Base-by-base conservation (phyloP, 2,113 vertebrate genomes). In the Hucho hucho region DNA sequence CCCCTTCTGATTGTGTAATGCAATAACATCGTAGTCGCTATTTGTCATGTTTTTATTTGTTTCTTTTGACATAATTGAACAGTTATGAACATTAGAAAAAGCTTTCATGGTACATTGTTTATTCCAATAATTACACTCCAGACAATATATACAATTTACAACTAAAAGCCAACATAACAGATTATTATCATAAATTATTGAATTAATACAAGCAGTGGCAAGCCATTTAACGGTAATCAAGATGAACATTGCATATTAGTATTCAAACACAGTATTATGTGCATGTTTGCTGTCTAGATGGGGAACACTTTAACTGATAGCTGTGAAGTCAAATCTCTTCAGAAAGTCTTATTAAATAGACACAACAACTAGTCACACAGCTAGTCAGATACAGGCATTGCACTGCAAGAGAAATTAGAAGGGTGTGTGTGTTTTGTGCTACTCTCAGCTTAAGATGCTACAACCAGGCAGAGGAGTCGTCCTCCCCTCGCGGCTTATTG, bases 401-500 rank as follows among this genome's bases (percentile, higher is more conserved):
- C 66, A 69, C 80, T 69, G 46, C 63, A 72, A 65, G 67, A 74
- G 71, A 69, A 79, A 76, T 80, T 73, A 43, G 26, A 70, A 64
- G 43, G 32, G 14, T 37, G 68, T 43, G 67, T 49, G 47, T 37
- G 68, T 43, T 64, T 69, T 5, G 63, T 66, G 28, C 63, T 69
- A 37, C 14, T 18, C 1, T 25, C 24, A 58, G n/a, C 18, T 6
- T 4, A 26, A 22, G 25, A 18, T 43, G 64, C 81, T 77, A 87
- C 64, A 94, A 88, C 94, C 96, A 95, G 58, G 86, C 75, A 0
- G 85, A 75, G 0, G 93, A 84, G 22, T 92, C 87, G 12, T 88
- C 85, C 0, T 95, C 93, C 32, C 93, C 90, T 25, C 95, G 94
- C 14, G 49, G 49, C 4, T 98, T 95, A 14, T 82, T 94, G 86